Evolutionary conservation across 2,888 invertebrate species (phyloP).

Genomic region (Orthonevra nobilis): DNA sequence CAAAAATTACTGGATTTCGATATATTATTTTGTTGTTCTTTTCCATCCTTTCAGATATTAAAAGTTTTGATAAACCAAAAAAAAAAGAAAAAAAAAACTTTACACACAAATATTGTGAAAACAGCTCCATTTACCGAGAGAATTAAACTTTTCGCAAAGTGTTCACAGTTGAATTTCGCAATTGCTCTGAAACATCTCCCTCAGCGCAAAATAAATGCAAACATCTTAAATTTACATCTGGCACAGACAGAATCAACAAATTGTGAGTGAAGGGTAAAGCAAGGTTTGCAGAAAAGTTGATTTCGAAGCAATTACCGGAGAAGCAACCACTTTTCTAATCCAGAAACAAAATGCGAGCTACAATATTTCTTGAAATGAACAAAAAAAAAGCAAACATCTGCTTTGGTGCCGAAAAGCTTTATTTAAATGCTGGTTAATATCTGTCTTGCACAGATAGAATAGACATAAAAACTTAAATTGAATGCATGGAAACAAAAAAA

Average conservation of each 20-base stretch:
- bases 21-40: too few relatives aligned
- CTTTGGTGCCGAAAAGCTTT: slow-evolving; percentile 3
- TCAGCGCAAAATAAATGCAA: slow-evolving; percentile 30
- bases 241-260: slow-evolving; percentile 35
- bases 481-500: background rate
- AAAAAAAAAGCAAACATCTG: slow-evolving; percentile 5
- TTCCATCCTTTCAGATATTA: too few relatives aligned
- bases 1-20: too few relatives aligned
- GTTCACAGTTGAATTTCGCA: slow-evolving; percentile 21
- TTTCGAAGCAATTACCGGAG: slow-evolving; percentile 47
- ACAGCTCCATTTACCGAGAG: slow-evolving; percentile 15
- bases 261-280: slow-evolving; percentile 18
- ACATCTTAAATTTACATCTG: slow-evolving; percentile 34
- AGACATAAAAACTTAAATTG: background rate
- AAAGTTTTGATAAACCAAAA: too few relatives aligned
- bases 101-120: background rate
- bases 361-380: slow-evolving; percentile 8
- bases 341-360: background rate
- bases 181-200: slow-evolving; percentile 4
- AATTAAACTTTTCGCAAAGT: slow-evolving; percentile 28
- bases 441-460: slow-evolving; percentile 8
- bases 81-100: slow-evolving; percentile 20
- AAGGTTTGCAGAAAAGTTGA: slow-evolving; percentile 39
- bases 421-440: background rate
- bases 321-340: slow-evolving; percentile 22